Evolutionary conservation across 2,888 invertebrate species (phyloP), one percentile per base, ranked within the genome.

Genomic region (Allophyes oxyacanthae): DNA sequence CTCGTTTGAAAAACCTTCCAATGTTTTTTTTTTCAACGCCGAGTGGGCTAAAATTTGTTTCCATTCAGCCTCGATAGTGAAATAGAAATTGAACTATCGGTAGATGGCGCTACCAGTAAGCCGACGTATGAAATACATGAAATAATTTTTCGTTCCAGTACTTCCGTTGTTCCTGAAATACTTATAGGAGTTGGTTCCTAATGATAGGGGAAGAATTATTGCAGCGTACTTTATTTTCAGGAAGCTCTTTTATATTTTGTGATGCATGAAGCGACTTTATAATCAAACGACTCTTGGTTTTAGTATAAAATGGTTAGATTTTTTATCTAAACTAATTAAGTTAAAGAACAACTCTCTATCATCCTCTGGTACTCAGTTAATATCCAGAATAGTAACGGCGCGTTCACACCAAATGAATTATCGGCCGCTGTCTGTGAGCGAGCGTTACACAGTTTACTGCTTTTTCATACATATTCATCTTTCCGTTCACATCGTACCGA

Each of bases 31-130:
- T 69, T 42, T 28, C 43, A 36, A 20, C 41, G 41, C 54, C 63
- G 38, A 68, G 45, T 46, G 49, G 62, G 45, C 60, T 63, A 56
- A 77, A 75, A 75, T 62, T 73, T 76, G 71, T 73, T 72, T 64
- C 53, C 46, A 67, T 72, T 65, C 67, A 60, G 52, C 52, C 54
- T 26, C 42, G 34, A 69, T 48, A 45, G 52, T 44, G 44, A 45
- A 73, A 61, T 51, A 67, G 55, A 51, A 67, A 70, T 69, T 25
- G 46, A 64, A 37, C 46, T 59, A 44, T 52, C 41, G 37, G 33
- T 59, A 54, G 59, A 40, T 38, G 57, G 49, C 43, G 37, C 30
- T 28, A 52, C 34, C 38, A 13, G 28, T 72, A 72, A 69, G 63
- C 57, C 42, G 69, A 69, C 69, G 14, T 68, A 6, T 62, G 63